Percentiles rank a stretch among this genome's conserved stretches.
phyloP scores from a whole-genome alignment of 2,113 vertebrate genomes.

The Balaeniceps rex region DNA sequence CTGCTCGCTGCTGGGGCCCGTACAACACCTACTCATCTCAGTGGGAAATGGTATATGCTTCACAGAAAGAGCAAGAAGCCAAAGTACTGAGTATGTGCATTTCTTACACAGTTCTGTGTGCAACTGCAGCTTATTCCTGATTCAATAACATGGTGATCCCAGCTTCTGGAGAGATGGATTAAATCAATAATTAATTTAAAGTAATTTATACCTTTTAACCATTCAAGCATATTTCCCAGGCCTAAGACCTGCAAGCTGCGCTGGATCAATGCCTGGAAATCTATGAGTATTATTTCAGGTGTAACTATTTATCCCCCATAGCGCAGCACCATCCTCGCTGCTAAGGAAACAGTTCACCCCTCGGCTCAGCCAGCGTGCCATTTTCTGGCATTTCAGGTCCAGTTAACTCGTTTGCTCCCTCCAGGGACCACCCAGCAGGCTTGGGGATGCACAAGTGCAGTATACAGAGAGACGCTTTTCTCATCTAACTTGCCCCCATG shows the following conservation, averaged over 20 bases:
- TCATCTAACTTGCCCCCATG: neutral
- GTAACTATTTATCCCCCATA: neutral
- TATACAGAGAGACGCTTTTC: neutral
- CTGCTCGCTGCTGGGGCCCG: neutral
- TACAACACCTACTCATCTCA: conserved; percentile 38
- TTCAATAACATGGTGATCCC: neutral
- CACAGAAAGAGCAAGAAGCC: neutral
- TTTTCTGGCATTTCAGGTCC: neutral
- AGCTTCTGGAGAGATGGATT: neutral
- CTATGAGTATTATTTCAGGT: neutral
- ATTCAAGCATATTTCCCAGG: neutral
- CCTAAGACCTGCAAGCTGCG: neutral
- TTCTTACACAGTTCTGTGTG: neutral
- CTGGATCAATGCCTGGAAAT: conserved; percentile 30
- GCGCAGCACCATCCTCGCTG: neutral
- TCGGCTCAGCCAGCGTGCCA: neutral
- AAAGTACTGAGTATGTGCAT: neutral
- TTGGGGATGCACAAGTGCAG: neutral
- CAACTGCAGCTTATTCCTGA: neutral
- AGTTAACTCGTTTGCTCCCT: neutral
- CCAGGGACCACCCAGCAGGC: neutral
- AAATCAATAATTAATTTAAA: conserved; percentile 29
- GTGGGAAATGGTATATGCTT: neutral
- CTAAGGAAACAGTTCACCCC: neutral
- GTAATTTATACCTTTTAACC: conserved; percentile 18